Percentiles rank a stretch among this genome's conserved stretches.
phyloP scores from a whole-genome alignment of 2,888 invertebrate species.

The Microplitis manilae region DNA sequence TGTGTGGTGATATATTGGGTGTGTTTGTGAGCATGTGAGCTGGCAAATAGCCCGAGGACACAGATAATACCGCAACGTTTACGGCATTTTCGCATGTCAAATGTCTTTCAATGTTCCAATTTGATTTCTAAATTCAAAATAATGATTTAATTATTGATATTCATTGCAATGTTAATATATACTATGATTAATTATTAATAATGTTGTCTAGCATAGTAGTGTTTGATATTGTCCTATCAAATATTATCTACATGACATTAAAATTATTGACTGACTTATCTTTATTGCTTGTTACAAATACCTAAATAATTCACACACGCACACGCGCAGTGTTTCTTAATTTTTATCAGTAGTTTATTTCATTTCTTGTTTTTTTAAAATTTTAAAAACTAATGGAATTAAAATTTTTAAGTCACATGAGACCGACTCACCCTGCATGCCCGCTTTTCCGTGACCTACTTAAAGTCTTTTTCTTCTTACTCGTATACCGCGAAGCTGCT shows the following conservation, averaged over 20 bases:
- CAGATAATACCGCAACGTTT: conserved; percentile 1
- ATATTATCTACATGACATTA: conserved; percentile 21
- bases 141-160: neutral
- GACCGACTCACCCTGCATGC: conserved; percentile 8
- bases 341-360: neutral
- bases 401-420: conserved; percentile 19
- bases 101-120: neutral
- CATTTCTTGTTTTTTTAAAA: neutral
- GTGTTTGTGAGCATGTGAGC: neutral
- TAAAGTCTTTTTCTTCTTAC: conserved; percentile 41
- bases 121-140: neutral
- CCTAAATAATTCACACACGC: neutral
- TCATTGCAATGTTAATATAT: neutral
- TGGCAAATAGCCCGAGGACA: neutral
- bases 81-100: neutral
- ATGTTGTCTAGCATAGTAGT: neutral
- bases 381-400: neutral
- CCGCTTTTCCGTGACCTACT: conserved; percentile 51
- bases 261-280: conserved; percentile 31
- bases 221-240: neutral
- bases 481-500: conserved; percentile 35
- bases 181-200: neutral
- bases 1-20: neutral
- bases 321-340: neutral
- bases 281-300: neutral